Evolutionary conservation across 2,113 vertebrate species (phyloP), one percentile per base, ranked within the genome.

Genomic region (Hippopotamus amphibius): DNA sequence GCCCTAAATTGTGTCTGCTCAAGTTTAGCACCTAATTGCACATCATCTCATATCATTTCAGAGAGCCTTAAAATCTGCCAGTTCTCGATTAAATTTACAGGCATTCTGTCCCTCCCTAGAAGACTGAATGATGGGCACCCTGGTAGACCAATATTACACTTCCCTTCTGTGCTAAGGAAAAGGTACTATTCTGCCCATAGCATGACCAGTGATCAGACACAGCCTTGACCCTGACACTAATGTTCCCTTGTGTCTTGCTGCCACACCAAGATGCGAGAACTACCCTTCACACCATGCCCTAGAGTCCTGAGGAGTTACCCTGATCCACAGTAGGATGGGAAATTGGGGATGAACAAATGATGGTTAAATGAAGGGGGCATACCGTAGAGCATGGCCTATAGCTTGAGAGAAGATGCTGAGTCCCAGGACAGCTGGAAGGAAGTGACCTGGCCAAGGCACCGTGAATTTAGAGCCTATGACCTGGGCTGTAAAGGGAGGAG

Each of bases 261-360:
- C 63, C 63, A 3, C 11, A 3, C 30, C 3, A n/a, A 55, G 50
- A 82, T 48, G 0, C 0, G 0, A 83, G 69, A 74, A 28, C 83
- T 53, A 17, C 13, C 16, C 37, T 10, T 90, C 30, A 79, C 2
- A 7, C 21, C 55, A 33, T 43, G 53, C 15, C 2, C 17, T 3
- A 6, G 59, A 17, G 43, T 26, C 81, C 55, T 12, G 30, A 43
- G 57, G 59, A 72, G 28, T 59, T 10, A 72, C 82, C 63, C 13
- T 14, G 41, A 17, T n/a, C 13, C 2, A 0, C 6, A 65, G n/a
- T 14, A 28, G 24, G 19, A 30, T 26, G 26, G 13, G 22, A 69
- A 87, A 55, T 12, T 21, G 13, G 19, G 7, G 13, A 2, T 6
- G 50, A 71, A 30, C 24, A 24, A 17, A 74, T 9, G 41, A 48